Conservation (phyloP, 2,888 invertebrate species). For the Andrena haemorrhoa region DNA sequence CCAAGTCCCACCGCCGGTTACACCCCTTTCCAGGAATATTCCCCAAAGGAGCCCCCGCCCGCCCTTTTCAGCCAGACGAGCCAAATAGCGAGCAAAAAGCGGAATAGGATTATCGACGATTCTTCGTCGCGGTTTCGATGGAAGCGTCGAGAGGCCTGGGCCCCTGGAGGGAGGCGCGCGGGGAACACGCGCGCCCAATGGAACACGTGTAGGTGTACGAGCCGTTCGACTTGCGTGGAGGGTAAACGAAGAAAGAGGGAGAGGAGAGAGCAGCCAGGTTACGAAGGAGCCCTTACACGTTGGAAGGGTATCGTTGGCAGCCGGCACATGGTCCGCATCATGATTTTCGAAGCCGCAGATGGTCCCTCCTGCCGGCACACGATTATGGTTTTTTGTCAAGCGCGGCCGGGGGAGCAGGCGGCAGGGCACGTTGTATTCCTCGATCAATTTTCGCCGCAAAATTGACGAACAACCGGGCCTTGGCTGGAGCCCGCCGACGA, state of each 20-base stretch:
- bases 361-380: slow-evolving; percentile 80
- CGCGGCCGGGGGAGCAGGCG: slow-evolving; percentile 63
- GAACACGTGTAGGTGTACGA: not conserved
- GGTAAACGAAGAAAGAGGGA: not conserved
- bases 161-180: not conserved
- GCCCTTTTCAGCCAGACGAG: slow-evolving; percentile 13
- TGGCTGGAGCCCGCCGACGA: not conserved
- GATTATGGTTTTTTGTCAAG: slow-evolving; percentile 79
- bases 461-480: slow-evolving; percentile 53
- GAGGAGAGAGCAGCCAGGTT: slow-evolving; percentile 48
- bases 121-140: slow-evolving; percentile 51
- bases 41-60: not conserved
- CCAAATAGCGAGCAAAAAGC: not conserved
- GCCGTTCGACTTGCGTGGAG: slow-evolving; percentile 4
- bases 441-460: slow-evolving; percentile 69
- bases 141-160: slow-evolving; percentile 17
- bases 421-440: slow-evolving; percentile 66
- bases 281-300: slow-evolving; percentile 53
- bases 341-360: slow-evolving; percentile 83
- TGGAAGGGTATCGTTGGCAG: slow-evolving; percentile 70
- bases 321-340: slow-evolving; percentile 80
- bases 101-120: slow-evolving; percentile 42
- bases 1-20: too few species aligned
- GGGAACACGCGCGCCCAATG: not conserved
- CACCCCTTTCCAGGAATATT: not conserved